Conservation (phyloP, 2,113 vertebrate genomes). For the Odocoileus virginianus region DNA sequence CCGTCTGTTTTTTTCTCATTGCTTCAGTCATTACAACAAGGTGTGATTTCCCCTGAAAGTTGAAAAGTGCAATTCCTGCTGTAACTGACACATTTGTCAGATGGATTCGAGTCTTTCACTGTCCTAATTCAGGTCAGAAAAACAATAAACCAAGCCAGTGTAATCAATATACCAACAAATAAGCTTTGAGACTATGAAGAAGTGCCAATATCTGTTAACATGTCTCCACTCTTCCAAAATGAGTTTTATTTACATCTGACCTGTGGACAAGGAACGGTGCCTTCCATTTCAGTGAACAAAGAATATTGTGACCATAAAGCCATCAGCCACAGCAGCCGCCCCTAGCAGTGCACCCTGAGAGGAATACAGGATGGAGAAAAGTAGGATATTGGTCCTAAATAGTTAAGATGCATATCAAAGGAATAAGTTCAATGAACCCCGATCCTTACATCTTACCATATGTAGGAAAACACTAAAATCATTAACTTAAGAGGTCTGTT, state of each 20-base stretch:
- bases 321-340: neutral
- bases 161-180: conserved; percentile 12
- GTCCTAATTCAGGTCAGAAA: neutral
- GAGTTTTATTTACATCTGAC: conserved; percentile 17
- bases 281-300: neutral
- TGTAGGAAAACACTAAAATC: neutral
- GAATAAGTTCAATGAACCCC: neutral
- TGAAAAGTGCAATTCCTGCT: conserved; percentile 25
- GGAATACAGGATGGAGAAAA: neutral
- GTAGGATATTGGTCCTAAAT: neutral
- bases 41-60: neutral
- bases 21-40: conserved; percentile 8
- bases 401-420: neutral
- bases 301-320: neutral
- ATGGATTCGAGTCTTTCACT: neutral
- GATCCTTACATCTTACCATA: neutral
- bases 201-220: conserved; percentile 12
- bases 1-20: neutral
- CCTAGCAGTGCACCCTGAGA: neutral
- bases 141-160: neutral
- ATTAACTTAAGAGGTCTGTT: neutral
- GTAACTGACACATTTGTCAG: neutral
- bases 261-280: neutral
- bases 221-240: conserved; percentile 11
- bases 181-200: neutral